Conservation (phyloP, 37 sponge, comb jelly and placozoan species). For the Geodia barretti region DNA sequence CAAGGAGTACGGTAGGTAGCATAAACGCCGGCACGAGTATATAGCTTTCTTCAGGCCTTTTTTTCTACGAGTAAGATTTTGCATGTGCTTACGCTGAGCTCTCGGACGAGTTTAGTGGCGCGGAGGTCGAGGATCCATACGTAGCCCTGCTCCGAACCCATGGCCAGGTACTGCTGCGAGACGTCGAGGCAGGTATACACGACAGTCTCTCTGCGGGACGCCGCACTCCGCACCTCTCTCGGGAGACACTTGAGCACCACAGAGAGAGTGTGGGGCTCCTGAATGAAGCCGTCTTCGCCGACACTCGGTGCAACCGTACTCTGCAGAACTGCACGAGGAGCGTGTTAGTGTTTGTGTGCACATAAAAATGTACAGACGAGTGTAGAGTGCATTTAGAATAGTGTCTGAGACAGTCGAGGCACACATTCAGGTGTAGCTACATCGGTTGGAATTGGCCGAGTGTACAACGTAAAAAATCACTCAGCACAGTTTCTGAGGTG, state of each 20-base stretch:
- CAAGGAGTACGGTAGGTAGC: no score
- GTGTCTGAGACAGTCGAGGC: no score
- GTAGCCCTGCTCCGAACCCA: slow-evolving; percentile 74
- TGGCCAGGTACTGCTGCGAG: slow-evolving; percentile 47
- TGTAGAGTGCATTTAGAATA: no score
- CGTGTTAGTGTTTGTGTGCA: background rate
- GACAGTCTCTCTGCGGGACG: slow-evolving; percentile 38
- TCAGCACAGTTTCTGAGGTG: no score
- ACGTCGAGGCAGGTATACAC: slow-evolving; percentile 77
- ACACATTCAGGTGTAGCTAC: no score
- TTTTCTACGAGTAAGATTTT: no score
- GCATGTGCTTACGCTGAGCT: slow-evolving; percentile 50
- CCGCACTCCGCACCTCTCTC: slow-evolving; percentile 12
- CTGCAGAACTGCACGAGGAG: background rate
- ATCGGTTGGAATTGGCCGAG: no score
- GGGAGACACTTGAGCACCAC: slow-evolving; percentile 19
- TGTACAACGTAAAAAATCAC: no score
- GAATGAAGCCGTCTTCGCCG: slow-evolving; percentile 35
- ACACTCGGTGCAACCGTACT: slow-evolving; percentile 4
- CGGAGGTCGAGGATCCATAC: slow-evolving; percentile 64
- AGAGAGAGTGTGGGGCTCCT: slow-evolving; percentile 22
- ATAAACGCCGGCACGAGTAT: no score
- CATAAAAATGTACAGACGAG: no score
- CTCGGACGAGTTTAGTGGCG: slow-evolving; percentile 26
- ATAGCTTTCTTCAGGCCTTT: no score